Evolutionary conservation across 2,797 vertebrate species (phyloP).

Genomic region (Graptemys geographica): DNA sequence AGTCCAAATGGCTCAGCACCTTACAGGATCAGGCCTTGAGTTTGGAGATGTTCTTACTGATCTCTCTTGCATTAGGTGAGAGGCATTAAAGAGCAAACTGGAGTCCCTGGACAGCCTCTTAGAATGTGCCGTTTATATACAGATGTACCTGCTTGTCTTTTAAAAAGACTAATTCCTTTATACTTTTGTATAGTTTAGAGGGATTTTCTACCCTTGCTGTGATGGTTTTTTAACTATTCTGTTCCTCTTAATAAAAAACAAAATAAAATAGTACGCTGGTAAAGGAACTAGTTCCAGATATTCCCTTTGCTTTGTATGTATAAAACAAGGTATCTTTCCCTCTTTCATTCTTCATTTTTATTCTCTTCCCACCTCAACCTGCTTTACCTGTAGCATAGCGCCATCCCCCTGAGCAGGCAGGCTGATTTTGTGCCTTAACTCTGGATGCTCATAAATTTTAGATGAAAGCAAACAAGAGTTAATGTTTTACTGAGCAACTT

Average conservation of each 20-base stretch:
- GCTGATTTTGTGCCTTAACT: background rate
- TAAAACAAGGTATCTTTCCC: background rate
- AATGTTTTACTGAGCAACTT: background rate
- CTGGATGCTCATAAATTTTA: background rate
- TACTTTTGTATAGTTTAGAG: background rate
- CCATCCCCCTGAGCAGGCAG: background rate
- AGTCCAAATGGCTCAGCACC: background rate
- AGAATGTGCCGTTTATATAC: background rate
- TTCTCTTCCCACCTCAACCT: background rate
- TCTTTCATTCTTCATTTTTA: background rate
- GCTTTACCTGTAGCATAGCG: background rate
- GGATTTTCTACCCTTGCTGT: background rate
- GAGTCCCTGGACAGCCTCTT: background rate
- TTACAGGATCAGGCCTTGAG: background rate
- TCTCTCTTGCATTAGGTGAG: background rate
- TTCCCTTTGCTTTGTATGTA: background rate
- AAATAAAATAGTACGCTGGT: background rate
- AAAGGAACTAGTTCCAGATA: background rate
- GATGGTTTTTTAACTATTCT: background rate
- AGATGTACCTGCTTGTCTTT: background rate
- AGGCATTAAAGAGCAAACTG: background rate
- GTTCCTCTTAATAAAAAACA: background rate
- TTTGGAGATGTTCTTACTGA: background rate
- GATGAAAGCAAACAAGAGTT: background rate
- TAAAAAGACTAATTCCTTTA: background rate